phyloP scores from a whole-genome alignment of 2,113 vertebrate species.

The Leptodactylus fuscus region DNA sequence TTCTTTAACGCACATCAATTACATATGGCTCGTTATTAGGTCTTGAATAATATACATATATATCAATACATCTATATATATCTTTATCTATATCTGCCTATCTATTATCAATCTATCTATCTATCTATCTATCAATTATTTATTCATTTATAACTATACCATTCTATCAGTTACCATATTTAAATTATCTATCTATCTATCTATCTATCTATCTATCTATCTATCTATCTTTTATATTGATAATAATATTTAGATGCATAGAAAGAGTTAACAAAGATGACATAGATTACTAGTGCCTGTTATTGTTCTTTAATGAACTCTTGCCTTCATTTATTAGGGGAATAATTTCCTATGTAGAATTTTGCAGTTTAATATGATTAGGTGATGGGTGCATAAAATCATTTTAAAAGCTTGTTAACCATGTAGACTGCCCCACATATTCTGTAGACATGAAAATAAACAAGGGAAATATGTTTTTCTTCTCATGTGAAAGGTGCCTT shows the following conservation, averaged over 20 bases:
- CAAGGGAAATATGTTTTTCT: not conserved
- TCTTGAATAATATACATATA: slow-evolving; percentile 47
- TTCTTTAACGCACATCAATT: slow-evolving; percentile 66
- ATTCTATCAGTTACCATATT: too few species aligned
- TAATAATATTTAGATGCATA: not conserved
- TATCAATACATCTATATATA: not conserved
- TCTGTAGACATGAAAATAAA: not conserved
- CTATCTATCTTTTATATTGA: not conserved
- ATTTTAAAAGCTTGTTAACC: slow-evolving; percentile 22
- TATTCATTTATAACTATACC: not conserved
- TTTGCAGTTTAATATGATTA: slow-evolving; percentile 40
- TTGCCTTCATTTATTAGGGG: slow-evolving; percentile 28
- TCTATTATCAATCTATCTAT: not conserved
- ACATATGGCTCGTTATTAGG: slow-evolving; percentile 61
- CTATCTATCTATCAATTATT: not conserved
- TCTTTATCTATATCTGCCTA: not conserved
- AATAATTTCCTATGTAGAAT: slow-evolving; percentile 48
- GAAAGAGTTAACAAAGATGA: slow-evolving; percentile 13
- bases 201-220: not conserved
- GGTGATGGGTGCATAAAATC: slow-evolving; percentile 32
- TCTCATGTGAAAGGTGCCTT: not conserved
- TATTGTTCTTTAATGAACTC: slow-evolving; percentile 53
- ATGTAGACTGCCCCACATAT: not conserved
- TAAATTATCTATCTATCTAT: not conserved
- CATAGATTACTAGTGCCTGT: slow-evolving; percentile 52